Evolutionary conservation across 2,113 vertebrate genomes (phyloP).

Genomic region (Sarotherodon lohbergeri): DNA sequence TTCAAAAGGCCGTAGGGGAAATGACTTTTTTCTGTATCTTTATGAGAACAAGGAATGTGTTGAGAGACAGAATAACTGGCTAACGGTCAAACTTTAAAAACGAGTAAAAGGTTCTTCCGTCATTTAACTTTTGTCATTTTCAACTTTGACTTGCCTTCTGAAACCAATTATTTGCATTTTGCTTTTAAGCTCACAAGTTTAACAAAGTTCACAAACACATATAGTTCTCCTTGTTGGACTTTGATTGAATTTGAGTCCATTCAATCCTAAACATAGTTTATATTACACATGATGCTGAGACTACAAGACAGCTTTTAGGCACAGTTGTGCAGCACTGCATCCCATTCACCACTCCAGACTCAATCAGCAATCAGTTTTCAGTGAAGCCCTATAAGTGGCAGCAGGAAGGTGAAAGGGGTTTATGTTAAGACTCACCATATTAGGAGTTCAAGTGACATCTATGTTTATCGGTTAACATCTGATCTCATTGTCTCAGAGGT

Average conservation of each 20-base stretch:
- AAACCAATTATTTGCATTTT: not conserved
- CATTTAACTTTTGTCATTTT: not conserved
- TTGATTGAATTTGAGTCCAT: not conserved
- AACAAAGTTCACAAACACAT: not conserved
- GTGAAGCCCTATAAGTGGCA: not conserved
- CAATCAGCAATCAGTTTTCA: not conserved
- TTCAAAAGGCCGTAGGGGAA: constrained; percentile 21
- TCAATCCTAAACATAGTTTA: not conserved
- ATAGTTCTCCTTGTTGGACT: not conserved
- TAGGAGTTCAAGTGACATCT: not conserved
- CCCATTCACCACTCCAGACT: not conserved
- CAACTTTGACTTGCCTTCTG: not conserved
- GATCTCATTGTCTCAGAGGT: not conserved
- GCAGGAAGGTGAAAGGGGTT: not conserved
- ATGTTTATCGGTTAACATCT: not conserved
- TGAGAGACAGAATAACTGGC: not conserved
- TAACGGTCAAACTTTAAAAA: constrained; percentile 2
- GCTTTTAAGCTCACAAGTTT: not conserved
- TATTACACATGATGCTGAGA: not conserved
- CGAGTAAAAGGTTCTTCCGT: not conserved
- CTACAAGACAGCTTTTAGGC: not conserved
- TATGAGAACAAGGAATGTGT: constrained; percentile 22
- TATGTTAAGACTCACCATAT: not conserved
- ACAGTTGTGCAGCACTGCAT: not conserved
- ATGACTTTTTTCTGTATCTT: constrained; percentile 18